Evolutionary conservation across 2,113 vertebrate species (phyloP).

Genomic region (Butorides virescens): DNA sequence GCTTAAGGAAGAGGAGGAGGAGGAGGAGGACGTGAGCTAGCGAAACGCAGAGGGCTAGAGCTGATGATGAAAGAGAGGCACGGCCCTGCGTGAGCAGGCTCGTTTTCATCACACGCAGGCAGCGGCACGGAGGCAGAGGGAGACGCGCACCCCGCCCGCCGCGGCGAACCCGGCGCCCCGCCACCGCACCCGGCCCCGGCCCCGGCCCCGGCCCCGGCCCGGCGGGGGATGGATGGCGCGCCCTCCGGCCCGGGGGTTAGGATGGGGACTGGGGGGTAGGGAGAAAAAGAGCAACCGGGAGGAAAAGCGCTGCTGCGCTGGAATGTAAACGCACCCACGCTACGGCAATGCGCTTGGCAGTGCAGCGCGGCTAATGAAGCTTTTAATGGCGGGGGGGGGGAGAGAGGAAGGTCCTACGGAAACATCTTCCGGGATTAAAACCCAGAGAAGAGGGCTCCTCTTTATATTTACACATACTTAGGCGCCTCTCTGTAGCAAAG

Average conservation of each 20-base stretch:
- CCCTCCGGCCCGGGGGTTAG: not conserved
- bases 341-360: not conserved
- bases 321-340: conserved; percentile 56
- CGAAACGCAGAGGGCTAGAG: conserved; percentile 63
- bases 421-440: conserved; percentile 2
- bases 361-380: conserved; percentile 65
- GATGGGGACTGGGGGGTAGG: not conserved
- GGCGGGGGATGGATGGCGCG: no score
- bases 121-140: not conserved
- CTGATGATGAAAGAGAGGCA: conserved; percentile 86
- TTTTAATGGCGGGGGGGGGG: not conserved
- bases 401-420: not conserved
- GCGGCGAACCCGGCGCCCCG: not conserved
- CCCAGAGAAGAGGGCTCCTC: not conserved
- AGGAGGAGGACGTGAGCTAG: conserved; percentile 69
- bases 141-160: not conserved
- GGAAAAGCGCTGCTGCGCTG: conserved; percentile 16
- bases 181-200: no score
- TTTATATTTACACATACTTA: not conserved
- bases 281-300: not conserved
- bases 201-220: no score
- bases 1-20: conserved; percentile 56
- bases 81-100: conserved; percentile 75
- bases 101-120: conserved; percentile 65
- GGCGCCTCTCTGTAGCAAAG: not conserved